These are phyloP conservation scores for Pseudochaenichthys georgianus DNA, from an alignment of 2,797 vertebrate species.

Conservation along the genomic window DNA sequence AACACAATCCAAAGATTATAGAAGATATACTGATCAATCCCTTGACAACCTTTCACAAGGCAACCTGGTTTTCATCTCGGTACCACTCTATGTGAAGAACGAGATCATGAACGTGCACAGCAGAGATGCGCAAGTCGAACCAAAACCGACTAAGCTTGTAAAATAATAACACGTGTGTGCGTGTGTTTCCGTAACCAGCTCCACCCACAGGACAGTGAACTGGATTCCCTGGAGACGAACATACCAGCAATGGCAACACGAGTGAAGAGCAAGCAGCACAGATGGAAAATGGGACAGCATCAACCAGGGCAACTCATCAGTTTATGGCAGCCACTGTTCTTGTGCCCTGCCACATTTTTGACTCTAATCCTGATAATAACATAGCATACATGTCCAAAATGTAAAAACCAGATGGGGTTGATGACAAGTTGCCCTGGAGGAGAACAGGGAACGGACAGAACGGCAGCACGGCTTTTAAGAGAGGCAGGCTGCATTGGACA, in stretches of 20 bases:
- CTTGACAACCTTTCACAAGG: background rate
- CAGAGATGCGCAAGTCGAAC: too few species aligned
- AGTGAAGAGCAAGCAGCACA: slow-evolving; percentile 68
- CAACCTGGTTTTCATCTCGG: background rate
- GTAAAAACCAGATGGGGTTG: slow-evolving; percentile 17
- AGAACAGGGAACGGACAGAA: slow-evolving; percentile 40
- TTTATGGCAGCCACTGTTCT: slow-evolving; percentile 5
- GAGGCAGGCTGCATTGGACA: slow-evolving; percentile 55
- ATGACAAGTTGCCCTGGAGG: slow-evolving; percentile 63
- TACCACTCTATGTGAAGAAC: background rate
- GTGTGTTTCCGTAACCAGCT: background rate
- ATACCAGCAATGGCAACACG: slow-evolving; percentile 57
- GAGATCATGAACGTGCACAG: background rate
- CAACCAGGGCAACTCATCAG: slow-evolving; percentile 67
- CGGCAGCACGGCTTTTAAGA: slow-evolving; percentile 40
- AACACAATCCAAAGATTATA: background rate
- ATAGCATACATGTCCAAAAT: background rate
- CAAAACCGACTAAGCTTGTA: too few species aligned
- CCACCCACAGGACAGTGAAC: slow-evolving; percentile 19
- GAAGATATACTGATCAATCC: background rate
- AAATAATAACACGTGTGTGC: too few species aligned
- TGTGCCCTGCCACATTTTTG: slow-evolving; percentile 7
- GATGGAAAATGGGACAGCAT: slow-evolving; percentile 23
- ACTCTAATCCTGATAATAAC: background rate
- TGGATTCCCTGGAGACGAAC: slow-evolving; percentile 34